A percentile compares a stretch with the other conserved stretches of the same genome.
phyloP scores from a whole-genome alignment of 2,113 vertebrate species.

The Sceloporus tristichus region DNA sequence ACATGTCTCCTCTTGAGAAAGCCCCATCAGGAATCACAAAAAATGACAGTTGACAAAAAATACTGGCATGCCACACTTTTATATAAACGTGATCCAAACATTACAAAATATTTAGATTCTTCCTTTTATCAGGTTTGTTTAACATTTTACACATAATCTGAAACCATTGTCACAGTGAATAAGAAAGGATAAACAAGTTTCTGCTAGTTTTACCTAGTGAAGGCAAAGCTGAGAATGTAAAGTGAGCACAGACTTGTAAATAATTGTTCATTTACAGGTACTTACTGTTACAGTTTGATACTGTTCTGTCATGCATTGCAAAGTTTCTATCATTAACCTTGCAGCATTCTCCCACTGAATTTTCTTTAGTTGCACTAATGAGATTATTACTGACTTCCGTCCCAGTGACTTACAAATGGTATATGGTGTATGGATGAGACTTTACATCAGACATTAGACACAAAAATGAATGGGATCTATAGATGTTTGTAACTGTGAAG shows the following conservation, averaged over 20 bases:
- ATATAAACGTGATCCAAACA: neutral
- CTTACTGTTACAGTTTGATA: no score
- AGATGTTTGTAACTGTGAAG: slow-evolving; percentile 3
- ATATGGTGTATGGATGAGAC: no score
- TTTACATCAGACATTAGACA: no score
- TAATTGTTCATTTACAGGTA: no score
- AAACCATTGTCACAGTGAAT: neutral
- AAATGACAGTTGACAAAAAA: neutral
- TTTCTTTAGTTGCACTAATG: no score
- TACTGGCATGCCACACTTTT: neutral
- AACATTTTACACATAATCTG: neutral
- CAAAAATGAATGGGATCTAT: neutral
- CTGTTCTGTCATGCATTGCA: no score
- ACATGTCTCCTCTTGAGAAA: neutral
- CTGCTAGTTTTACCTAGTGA: neutral
- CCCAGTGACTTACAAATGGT: no score
- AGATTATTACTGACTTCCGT: no score
- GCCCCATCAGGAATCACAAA: neutral
- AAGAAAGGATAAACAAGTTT: neutral
- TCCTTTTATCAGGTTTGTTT: neutral
- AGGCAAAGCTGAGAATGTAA: neutral
- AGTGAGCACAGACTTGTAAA: no score
- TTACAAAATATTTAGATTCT: neutral
- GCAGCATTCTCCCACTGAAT: no score
- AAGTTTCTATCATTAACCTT: neutral